phyloP scores from a whole-genome alignment of 23 tunicate species.

The Corella eumyota region DNA sequence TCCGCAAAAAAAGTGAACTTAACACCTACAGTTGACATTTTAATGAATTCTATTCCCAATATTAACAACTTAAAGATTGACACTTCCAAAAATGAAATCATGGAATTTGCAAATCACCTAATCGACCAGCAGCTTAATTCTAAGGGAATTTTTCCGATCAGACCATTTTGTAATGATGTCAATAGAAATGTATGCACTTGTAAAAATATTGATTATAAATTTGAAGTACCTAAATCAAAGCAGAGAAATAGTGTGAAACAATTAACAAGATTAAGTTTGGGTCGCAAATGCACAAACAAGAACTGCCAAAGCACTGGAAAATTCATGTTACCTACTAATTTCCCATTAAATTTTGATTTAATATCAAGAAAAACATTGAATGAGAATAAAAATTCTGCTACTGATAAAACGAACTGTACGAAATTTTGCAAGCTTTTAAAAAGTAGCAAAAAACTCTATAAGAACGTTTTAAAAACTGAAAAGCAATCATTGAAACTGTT shows the following conservation, averaged over 20 bases:
- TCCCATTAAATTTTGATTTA: too few species aligned
- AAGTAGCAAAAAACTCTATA: conserved; percentile 18
- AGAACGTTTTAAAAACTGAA: conserved; percentile 12
- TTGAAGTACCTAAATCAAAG: conserved; percentile 3
- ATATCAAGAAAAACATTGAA: too few species aligned
- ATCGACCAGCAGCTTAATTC: too few species aligned
- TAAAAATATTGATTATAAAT: neutral
- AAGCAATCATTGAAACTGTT: conserved; percentile 9
- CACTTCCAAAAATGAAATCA: too few species aligned
- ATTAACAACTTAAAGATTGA: neutral
- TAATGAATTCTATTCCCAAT: neutral
- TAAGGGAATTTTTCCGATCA: conserved; percentile 18
- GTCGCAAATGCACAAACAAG: too few species aligned
- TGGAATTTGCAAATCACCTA: too few species aligned
- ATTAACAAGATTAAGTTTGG: too few species aligned
- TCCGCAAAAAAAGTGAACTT: neutral
- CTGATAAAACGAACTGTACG: too few species aligned
- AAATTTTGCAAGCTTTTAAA: neutral
- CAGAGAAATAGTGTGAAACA: too few species aligned
- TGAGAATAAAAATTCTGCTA: too few species aligned
- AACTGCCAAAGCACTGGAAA: too few species aligned
- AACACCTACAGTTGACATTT: conserved; percentile 12
- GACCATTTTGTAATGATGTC: conserved; percentile 27
- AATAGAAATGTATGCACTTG: conserved; percentile 18
- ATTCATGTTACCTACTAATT: too few species aligned